Base-by-base conservation (phyloP, 2,113 vertebrate species). In the Saguinus midas region DNA sequence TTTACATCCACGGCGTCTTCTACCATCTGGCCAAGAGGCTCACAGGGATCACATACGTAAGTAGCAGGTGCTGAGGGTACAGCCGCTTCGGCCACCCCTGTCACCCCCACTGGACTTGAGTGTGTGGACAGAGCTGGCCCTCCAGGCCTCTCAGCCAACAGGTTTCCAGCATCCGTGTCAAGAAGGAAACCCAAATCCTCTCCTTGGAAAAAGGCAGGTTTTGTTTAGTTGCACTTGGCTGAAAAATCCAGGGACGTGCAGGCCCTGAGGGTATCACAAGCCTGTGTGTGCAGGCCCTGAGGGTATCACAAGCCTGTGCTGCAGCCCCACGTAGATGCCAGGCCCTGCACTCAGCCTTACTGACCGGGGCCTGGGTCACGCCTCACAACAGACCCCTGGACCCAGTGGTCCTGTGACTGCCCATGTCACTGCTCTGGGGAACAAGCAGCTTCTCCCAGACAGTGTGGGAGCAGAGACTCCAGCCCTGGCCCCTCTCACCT, bases 21-120 rank as follows among this genome's bases (percentile, higher is more conserved):
- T 99, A 99, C 73, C 99, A 99, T 96, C 96, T 99, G 29, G 99
- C 99, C 68, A 99, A 99, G 98, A 99, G 99, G 97, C 82, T 98
- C 10, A 43, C 99, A 0, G 99, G 99, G 0, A 98, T 99, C 98
- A 98, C 97, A 0, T 99, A 99, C 0, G 99, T 99, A 97, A 98
- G 99, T 99, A 4, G 61, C 25, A 1, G 2, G 29, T 8, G 13
- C 55, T 0, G 3, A 18, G 55, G 25, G 25, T 55, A 6, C 5
- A 6, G 37, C 81, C 4, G 5, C 23, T 37, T 43, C 12, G 18
- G 81, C 80, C 35, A 64, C 27, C 6, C 7, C 12, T 9, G 25
- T 20, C 16, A 7, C 40, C 37, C 27, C 25, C 0, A 14, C 45
- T 2, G 0, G 3, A 2, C 2, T 32, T 3, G 23, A 23, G 9